Conservation (phyloP, 2,888 invertebrate species). For the Autographa gamma region DNA sequence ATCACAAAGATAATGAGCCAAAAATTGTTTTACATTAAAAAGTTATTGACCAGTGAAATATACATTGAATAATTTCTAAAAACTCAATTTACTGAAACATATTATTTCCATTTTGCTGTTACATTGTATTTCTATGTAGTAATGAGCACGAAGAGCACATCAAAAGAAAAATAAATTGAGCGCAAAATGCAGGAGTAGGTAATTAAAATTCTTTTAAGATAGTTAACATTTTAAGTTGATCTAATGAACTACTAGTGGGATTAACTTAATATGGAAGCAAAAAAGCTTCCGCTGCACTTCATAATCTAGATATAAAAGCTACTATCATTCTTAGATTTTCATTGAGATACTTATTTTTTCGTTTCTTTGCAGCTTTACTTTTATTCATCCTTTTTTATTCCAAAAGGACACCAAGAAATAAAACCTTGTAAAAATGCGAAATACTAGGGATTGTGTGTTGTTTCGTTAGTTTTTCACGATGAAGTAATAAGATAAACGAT, state of each 20-base stretch:
- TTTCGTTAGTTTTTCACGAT: constrained; percentile 18
- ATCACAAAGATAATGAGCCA: no score
- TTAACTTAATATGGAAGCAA: constrained; percentile 48
- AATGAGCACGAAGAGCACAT: constrained; percentile 67
- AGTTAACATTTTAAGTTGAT: constrained; percentile 63
- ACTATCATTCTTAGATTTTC: not conserved
- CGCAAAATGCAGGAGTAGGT: constrained; percentile 61
- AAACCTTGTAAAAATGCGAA: not conserved
- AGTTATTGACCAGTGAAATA: no score
- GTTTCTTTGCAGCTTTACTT: not conserved
- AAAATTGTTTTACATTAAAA: no score
- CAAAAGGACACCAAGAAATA: not conserved
- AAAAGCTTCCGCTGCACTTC: constrained; percentile 23
- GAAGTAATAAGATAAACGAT: constrained; percentile 54
- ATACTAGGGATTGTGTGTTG: constrained; percentile 5
- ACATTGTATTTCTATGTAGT: constrained; percentile 21
- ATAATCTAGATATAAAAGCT: constrained; percentile 4
- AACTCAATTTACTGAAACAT: not conserved
- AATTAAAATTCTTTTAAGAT: constrained; percentile 67
- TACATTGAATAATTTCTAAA: no score
- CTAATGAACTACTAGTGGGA: constrained; percentile 54
- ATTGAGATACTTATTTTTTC: not conserved
- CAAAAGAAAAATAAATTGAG: constrained; percentile 55
- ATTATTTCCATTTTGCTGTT: constrained; percentile 31
- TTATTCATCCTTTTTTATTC: no score